phyloP scores from a whole-genome alignment of 1,140 invertebrate genomes.

The Forficula auricularia region DNA sequence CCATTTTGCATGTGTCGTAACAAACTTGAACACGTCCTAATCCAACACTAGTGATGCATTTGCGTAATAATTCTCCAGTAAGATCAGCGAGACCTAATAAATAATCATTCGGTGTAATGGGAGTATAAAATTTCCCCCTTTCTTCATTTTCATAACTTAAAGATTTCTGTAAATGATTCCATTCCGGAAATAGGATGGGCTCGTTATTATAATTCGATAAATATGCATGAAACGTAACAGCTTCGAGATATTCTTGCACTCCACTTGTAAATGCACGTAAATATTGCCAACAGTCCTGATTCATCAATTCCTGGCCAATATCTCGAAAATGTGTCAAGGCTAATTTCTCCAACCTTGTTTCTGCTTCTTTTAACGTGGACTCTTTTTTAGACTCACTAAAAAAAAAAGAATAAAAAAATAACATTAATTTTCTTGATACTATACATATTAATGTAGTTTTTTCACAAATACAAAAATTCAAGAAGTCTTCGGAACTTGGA shows the following conservation, averaged over 20 bases:
- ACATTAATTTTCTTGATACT: too few relatives aligned
- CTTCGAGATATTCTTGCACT: slow-evolving; percentile 78
- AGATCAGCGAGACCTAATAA: slow-evolving; percentile 74
- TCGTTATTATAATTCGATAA: slow-evolving; percentile 25
- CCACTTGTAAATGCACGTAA: slow-evolving; percentile 43
- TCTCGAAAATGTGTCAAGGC: slow-evolving; percentile 38
- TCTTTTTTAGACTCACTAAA: slow-evolving; percentile 18
- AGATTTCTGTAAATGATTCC: slow-evolving; percentile 28
- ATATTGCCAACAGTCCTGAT: slow-evolving; percentile 55
- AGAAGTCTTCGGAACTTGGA: too few relatives aligned
- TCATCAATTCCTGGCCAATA: slow-evolving; percentile 52
- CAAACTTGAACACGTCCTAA: slow-evolving; percentile 58
- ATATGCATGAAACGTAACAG: slow-evolving; percentile 55
- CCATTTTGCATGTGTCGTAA: slow-evolving; percentile 27
- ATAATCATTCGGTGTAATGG: slow-evolving; percentile 46
- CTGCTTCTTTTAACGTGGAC: slow-evolving; percentile 41
- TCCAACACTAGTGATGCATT: slow-evolving; percentile 66
- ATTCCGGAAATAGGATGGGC: slow-evolving; percentile 21
- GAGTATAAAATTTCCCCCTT: background rate
- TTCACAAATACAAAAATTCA: too few relatives aligned
- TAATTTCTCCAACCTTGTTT: slow-evolving; percentile 39
- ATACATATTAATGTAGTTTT: too few relatives aligned
- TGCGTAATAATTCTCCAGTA: slow-evolving; percentile 78
- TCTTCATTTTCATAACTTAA: slow-evolving; percentile 21
- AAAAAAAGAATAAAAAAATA: slow-evolving; percentile 6